Evolutionary conservation across 2,797 vertebrate species (phyloP), one percentile per base, ranked within the genome.

Genomic region (Typhlichthys subterraneus): DNA sequence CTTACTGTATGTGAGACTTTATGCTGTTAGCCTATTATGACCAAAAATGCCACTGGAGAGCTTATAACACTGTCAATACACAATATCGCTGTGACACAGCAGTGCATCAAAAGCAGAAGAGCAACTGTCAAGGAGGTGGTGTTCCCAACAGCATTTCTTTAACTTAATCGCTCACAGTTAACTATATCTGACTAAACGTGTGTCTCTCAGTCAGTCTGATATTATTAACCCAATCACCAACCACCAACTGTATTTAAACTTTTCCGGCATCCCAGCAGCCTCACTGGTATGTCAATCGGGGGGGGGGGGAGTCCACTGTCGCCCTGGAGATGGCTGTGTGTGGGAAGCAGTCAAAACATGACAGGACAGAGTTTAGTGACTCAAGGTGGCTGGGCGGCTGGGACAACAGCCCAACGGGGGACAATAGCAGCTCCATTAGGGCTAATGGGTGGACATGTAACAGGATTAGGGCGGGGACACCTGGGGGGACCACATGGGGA

Each of bases 261-360:
- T 5, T 55, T 15, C 11, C 19, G 50, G 9, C n/a, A 53, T 57
- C 59, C 46, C 57, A 63, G 51, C 59, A 69, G 7, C n/a, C 31
- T 14, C 33, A 15, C 53, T 6, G 2, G 19, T 50, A 23, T 55
- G 59, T 67, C 61, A 57, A 58, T 54, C 67, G 45, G 67, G 59
- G 68, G 53, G 67, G 33, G 45, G 31, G 61, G 38, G 54, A 64
- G 61, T 73, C 73, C 56, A 14, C 33, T 6, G 82, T 91, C 23
- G 77, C 80, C 88, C 88, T 84, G 88, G 90, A 84, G 82, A 91
- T 85, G 57, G 51, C 70, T 31, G 81, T 72, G 83, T 90, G 89
- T 92, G 90, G 89, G 90, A 91, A 92, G 88, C 80, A 87, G 87
- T 80, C 85, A 78, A 88, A 91, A 91, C 87, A 88, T 86, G 88